A percentile compares a stretch with the other conserved stretches of the same genome.
These are phyloP conservation scores for Thereva nobilitata DNA, from an alignment of 2,888 invertebrate species.

Conservation along the genomic window DNA sequence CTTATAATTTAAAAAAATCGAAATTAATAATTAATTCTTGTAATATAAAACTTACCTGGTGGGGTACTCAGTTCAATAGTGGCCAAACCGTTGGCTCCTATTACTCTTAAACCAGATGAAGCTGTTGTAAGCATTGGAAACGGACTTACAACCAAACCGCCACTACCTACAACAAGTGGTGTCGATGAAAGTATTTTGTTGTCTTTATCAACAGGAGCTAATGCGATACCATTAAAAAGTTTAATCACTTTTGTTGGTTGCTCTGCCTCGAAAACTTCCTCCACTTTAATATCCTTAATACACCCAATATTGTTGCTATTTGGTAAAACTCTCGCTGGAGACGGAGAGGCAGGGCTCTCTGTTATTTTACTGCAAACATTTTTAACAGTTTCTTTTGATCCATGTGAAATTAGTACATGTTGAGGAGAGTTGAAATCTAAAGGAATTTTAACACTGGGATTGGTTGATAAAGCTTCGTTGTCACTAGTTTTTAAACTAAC, in stretches of 20 bases:
- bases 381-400: constrained; percentile 39
- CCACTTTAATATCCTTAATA: constrained; percentile 37
- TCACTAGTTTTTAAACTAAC: constrained; percentile 36
- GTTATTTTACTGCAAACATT: constrained; percentile 37
- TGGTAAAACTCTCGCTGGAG: constrained; percentile 20
- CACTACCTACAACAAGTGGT: constrained; percentile 49
- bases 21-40: not conserved
- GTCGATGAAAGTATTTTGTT: constrained; percentile 44
- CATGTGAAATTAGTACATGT: constrained; percentile 36
- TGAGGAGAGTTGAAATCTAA: constrained; percentile 38
- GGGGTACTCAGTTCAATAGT: constrained; percentile 47
- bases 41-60: constrained; percentile 27
- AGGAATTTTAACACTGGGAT: constrained; percentile 34
- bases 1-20: constrained; percentile 40
- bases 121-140: constrained; percentile 42
- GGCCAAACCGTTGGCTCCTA: constrained; percentile 47
- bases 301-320: constrained; percentile 15
- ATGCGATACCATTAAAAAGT: constrained; percentile 47
- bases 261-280: constrained; percentile 46
- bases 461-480: constrained; percentile 24
- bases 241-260: constrained; percentile 52
- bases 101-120: constrained; percentile 45
- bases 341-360: constrained; percentile 29
- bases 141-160: constrained; percentile 61
- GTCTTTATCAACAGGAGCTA: constrained; percentile 46